Conservation (phyloP, 2,113 vertebrate genomes). For the Gracilinanus agilis region DNA sequence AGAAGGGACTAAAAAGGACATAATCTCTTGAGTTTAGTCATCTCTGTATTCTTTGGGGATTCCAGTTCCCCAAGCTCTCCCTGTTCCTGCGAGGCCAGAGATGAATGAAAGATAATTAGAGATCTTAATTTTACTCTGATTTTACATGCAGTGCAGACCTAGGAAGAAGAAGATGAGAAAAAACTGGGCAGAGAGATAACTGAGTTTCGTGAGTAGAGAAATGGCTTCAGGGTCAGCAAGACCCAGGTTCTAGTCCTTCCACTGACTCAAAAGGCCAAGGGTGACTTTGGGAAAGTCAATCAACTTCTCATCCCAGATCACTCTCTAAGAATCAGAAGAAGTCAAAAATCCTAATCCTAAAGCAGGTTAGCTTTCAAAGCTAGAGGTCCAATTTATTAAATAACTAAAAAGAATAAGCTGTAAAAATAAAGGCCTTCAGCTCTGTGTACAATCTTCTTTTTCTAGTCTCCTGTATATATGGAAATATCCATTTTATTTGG, state of each 20-base stretch:
- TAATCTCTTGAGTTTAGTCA: neutral
- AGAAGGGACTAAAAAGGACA: neutral
- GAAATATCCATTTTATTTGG: too few relatives aligned
- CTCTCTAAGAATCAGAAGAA: neutral
- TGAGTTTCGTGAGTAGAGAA: neutral
- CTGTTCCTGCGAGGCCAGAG: neutral
- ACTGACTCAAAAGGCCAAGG: neutral
- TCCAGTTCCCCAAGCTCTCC: neutral
- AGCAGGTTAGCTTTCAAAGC: neutral
- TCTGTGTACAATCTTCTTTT: neutral
- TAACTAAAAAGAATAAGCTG: neutral
- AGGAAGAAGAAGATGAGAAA: neutral
- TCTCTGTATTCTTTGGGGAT: neutral
- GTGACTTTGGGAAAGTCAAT: neutral
- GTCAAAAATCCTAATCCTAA: neutral
- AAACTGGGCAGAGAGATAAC: neutral
- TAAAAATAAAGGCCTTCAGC: neutral
- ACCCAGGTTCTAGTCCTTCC: neutral
- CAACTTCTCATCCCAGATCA: neutral
- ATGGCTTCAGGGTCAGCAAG: neutral
- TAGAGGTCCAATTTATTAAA: neutral
- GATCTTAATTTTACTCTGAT: neutral
- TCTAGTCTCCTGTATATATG: neutral
- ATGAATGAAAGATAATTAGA: neutral
- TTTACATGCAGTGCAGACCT: neutral